Percentiles rank a stretch among this genome's conserved stretches.
phyloP scores from a whole-genome alignment of 2,797 vertebrate genomes.

The Gephyroberyx darwinii region DNA sequence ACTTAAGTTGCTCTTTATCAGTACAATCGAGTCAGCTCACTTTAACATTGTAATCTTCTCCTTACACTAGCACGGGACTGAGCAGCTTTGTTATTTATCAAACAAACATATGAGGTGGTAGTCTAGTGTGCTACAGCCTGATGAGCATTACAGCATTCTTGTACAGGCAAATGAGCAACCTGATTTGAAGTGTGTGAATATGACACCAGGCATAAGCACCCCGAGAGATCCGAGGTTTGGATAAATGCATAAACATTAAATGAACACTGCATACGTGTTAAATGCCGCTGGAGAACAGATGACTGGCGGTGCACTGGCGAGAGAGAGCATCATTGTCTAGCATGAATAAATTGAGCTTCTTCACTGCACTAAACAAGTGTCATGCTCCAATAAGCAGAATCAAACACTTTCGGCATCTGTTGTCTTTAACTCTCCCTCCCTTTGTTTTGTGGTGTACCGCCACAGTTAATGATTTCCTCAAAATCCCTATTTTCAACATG shows the following conservation, averaged over 20 bases:
- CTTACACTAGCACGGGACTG: conserved; percentile 19
- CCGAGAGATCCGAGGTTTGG: conserved; percentile 44
- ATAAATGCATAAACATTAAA: conserved; percentile 56
- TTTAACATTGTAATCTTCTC: conserved; percentile 39
- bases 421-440: conserved; percentile 66
- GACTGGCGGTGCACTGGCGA: conserved; percentile 56
- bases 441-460: conserved; percentile 58
- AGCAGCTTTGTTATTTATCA: conserved; percentile 56
- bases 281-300: conserved; percentile 60
- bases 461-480: conserved; percentile 72
- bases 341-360: conserved; percentile 49
- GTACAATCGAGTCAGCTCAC: conserved; percentile 39
- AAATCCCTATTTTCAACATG: conserved; percentile 61
- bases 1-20: conserved; percentile 66
- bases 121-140: conserved; percentile 40
- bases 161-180: conserved; percentile 39
- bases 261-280: conserved; percentile 35
- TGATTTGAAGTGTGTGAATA: conserved; percentile 37
- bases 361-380: conserved; percentile 57
- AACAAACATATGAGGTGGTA: conserved; percentile 47
- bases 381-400: conserved; percentile 75
- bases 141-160: conserved; percentile 61
- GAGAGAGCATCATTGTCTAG: conserved; percentile 57
- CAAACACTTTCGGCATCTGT: conserved; percentile 74
- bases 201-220: conserved; percentile 39